These are phyloP conservation scores for Maniola jurtina DNA, from an alignment of 1,140 invertebrate species.

Conservation along the genomic window DNA sequence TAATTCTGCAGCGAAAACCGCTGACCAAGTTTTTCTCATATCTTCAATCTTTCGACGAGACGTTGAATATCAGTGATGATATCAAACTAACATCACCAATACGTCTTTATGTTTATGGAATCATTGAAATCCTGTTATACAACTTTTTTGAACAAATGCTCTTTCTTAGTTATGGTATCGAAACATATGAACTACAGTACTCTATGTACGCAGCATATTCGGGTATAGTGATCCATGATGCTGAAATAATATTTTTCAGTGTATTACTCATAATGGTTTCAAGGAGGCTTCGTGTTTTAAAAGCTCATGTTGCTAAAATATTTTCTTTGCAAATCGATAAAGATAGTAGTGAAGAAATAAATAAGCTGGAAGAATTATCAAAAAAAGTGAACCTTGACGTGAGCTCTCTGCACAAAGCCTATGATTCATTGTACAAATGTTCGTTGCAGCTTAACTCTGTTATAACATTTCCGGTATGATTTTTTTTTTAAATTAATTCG, in stretches of 20 bases:
- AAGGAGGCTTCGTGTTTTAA: slow-evolving; percentile 38
- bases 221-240: slow-evolving; percentile 22
- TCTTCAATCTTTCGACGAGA: slow-evolving; percentile 38
- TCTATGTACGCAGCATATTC: slow-evolving; percentile 6
- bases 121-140: slow-evolving; percentile 11
- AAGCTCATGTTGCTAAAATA: slow-evolving; percentile 42
- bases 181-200: background rate
- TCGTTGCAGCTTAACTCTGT: slow-evolving; percentile 46
- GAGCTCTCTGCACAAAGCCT: slow-evolving; percentile 44
- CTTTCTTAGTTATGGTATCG: background rate
- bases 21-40: slow-evolving; percentile 36
- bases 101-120: slow-evolving; percentile 4
- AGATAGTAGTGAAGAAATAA: slow-evolving; percentile 18
- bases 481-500: too few species aligned
- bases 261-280: slow-evolving; percentile 25
- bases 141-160: slow-evolving; percentile 14
- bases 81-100: background rate
- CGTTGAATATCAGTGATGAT: slow-evolving; percentile 39
- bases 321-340: slow-evolving; percentile 25
- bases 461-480: slow-evolving; percentile 54
- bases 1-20: slow-evolving; percentile 32
- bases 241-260: slow-evolving; percentile 34
- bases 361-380: slow-evolving; percentile 38
- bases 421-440: slow-evolving; percentile 55
- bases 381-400: slow-evolving; percentile 41